Percentiles rank a stretch among this genome's conserved stretches.
Evolutionary conservation across 2,888 invertebrate genomes (phyloP).

Genomic region (Coremacera marginata): DNA sequence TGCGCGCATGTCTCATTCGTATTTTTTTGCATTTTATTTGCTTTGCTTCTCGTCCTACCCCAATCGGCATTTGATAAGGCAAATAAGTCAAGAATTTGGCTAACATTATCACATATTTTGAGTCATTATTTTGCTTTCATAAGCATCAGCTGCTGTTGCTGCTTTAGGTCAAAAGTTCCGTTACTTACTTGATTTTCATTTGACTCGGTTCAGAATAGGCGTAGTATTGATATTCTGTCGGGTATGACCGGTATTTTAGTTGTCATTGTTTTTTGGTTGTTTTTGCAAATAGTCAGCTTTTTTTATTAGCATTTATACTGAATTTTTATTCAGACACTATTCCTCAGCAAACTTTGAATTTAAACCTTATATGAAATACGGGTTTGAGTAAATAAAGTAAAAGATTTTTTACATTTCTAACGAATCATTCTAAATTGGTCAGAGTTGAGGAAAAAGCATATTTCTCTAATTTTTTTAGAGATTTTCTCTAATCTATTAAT

Average conservation of each 20-base stretch:
- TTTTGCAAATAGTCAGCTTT: background rate
- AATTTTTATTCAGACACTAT: too few species aligned
- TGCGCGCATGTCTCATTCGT: background rate
- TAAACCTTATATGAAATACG: too few species aligned
- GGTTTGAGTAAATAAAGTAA: too few species aligned
- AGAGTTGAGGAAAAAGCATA: too few species aligned
- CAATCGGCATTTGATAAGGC: background rate
- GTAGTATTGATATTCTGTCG: background rate
- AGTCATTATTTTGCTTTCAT: background rate
- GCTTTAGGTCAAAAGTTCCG: constrained; percentile 8
- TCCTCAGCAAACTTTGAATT: too few species aligned
- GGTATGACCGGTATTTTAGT: constrained; percentile 14
- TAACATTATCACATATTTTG: background rate
- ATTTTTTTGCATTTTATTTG: background rate
- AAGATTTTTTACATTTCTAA: too few species aligned
- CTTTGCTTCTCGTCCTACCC: constrained; percentile 11
- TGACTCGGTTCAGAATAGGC: background rate
- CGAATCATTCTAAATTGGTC: too few species aligned
- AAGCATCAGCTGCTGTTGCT: background rate
- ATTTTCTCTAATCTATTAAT: too few species aligned
- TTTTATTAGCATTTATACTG: too few species aligned
- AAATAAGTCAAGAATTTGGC: background rate
- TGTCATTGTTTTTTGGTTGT: background rate
- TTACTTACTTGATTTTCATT: background rate
- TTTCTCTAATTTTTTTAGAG: too few species aligned